A percentile compares a stretch with the other conserved stretches of the same genome.
Conservation (phyloP, 2,888 invertebrate species). For the Trissoscelio sp. region DNA sequence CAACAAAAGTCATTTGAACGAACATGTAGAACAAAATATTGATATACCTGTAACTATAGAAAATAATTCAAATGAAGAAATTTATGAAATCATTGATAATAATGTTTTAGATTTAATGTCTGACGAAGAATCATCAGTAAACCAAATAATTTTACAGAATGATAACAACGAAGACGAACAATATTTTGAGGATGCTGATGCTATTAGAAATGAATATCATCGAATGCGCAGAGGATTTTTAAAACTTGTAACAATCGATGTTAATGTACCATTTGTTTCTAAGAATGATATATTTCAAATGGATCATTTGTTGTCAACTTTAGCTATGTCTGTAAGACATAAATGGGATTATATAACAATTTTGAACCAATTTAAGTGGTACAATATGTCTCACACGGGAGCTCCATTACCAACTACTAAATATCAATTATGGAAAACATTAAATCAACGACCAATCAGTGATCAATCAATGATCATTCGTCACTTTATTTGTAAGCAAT, state of each 20-base stretch:
- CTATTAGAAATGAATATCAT: background rate
- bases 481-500: constrained; percentile 3
- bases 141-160: too few relatives aligned
- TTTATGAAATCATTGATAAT: too few relatives aligned
- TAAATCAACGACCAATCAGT: too few relatives aligned
- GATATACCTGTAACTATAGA: too few relatives aligned
- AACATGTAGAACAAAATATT: too few relatives aligned
- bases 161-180: too few relatives aligned
- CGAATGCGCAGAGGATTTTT: background rate
- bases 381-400: constrained; percentile 9
- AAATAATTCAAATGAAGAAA: too few relatives aligned
- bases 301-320: background rate
- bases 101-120: too few relatives aligned
- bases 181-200: too few relatives aligned
- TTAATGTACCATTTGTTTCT: background rate
- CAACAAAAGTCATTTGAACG: too few relatives aligned
- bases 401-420: constrained; percentile 1
- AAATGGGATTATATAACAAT: constrained; percentile 12
- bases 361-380: constrained; percentile 14
- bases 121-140: too few relatives aligned
- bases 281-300: constrained; percentile 3
- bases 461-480: constrained; percentile 19
- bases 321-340: constrained; percentile 24
- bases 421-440: constrained; percentile 7
- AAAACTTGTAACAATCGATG: background rate